phyloP scores from a whole-genome alignment of 2,797 vertebrate species.

The Crypturellus tataupa region DNA sequence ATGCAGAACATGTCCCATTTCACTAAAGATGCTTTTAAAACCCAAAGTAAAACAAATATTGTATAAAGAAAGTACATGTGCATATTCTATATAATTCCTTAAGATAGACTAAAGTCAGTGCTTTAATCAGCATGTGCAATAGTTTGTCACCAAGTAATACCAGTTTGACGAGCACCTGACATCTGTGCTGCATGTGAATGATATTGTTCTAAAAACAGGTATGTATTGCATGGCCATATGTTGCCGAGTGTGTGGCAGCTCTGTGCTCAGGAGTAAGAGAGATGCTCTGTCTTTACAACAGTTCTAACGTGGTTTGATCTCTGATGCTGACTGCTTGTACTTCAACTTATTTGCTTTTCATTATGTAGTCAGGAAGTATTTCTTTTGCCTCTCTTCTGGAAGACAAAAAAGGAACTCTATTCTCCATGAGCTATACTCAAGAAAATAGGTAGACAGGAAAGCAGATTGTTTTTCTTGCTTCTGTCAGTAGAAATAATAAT shows the following conservation, averaged over 20 bases:
- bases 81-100: not conserved
- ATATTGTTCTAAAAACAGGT: not conserved
- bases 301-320: not conserved
- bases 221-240: not conserved
- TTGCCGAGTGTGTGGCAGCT: not conserved
- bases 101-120: not conserved
- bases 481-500: not conserved
- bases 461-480: not conserved
- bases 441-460: not conserved
- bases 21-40: not conserved
- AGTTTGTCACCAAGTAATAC: slow-evolving; percentile 8
- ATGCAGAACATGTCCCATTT: not conserved
- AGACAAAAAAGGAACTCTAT: not conserved
- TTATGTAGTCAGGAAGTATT: not conserved
- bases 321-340: not conserved
- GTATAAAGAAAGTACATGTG: not conserved
- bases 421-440: not conserved
- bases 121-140: not conserved
- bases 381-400: not conserved
- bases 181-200: not conserved
- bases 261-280: not conserved
- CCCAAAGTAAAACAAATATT: not conserved
- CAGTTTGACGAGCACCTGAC: slow-evolving; percentile 1
- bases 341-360: not conserved
- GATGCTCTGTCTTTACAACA: not conserved